These are phyloP conservation scores for Porites australiensis DNA, from an alignment of 64 coral and sea anemone genomes.

Conservation along the genomic window DNA sequence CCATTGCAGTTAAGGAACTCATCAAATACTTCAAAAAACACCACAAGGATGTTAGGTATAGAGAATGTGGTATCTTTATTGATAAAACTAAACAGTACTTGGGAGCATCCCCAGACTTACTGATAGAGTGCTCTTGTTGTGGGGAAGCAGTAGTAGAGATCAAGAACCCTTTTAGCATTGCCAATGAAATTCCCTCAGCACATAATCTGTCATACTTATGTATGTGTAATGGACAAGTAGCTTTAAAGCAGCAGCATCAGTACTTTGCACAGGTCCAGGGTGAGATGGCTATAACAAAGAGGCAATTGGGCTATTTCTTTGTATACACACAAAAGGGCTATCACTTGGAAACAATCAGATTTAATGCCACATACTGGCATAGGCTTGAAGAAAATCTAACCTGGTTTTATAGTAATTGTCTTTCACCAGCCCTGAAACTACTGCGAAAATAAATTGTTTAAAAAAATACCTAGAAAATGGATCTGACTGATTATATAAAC, in stretches of 20 bases:
- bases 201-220: conserved; percentile 71
- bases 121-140: conserved; percentile 71
- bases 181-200: conserved; percentile 57
- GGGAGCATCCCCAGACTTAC: conserved; percentile 71
- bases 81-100: conserved; percentile 60
- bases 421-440: conserved; percentile 38
- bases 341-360: conserved; percentile 54
- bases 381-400: conserved; percentile 61
- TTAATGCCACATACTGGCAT: conserved; percentile 54
- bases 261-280: conserved; percentile 78
- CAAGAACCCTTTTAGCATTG: conserved; percentile 59
- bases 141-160: conserved; percentile 51
- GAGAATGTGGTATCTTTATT: conserved; percentile 75
- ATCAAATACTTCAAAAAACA: conserved; percentile 55
- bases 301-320: conserved; percentile 68
- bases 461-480: conserved; percentile 25
- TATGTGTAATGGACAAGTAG: conserved; percentile 39
- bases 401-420: conserved; percentile 68
- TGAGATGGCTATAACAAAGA: conserved; percentile 54
- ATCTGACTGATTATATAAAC: conserved; percentile 24
- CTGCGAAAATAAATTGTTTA: conserved; percentile 23
- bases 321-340: conserved; percentile 79
- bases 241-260: conserved; percentile 55
- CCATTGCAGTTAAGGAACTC: conserved; percentile 59
- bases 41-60: conserved; percentile 48